phyloP scores from a whole-genome alignment of 2,888 invertebrate genomes.

The Lasioglossum calceatum region DNA sequence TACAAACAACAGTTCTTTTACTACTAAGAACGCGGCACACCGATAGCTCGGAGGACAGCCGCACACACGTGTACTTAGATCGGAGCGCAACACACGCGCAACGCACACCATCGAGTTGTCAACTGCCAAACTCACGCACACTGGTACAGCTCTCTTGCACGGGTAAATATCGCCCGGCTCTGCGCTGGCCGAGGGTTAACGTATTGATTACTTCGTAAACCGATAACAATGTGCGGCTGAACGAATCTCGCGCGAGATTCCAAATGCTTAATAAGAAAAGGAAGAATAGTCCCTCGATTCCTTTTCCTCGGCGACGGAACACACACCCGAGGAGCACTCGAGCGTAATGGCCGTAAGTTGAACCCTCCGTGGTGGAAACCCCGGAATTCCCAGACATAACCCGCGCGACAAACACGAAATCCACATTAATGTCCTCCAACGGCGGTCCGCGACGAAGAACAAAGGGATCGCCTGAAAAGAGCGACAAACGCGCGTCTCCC shows the following conservation, averaged over 20 bases:
- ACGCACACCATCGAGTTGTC: background rate
- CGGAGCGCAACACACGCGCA: too few species aligned
- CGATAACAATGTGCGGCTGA: background rate
- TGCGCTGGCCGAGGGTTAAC: too few species aligned
- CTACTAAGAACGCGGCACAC: too few species aligned
- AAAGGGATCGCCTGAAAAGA: constrained; percentile 46
- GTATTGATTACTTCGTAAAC: background rate
- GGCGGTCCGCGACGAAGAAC: constrained; percentile 24
- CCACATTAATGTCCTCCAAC: constrained; percentile 50
- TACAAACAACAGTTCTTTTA: too few species aligned
- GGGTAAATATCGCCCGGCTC: background rate
- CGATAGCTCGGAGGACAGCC: too few species aligned
- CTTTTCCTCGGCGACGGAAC: background rate
- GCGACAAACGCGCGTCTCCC: constrained; percentile 45
- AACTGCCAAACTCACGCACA: background rate
- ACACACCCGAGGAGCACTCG: background rate
- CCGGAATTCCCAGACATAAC: constrained; percentile 29
- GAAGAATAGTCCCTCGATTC: background rate
- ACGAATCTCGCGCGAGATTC: background rate
- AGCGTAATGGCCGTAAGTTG: constrained; percentile 43
- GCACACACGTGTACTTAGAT: too few species aligned
- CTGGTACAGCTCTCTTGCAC: background rate
- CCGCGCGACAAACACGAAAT: constrained; percentile 53
- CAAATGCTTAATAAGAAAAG: background rate
- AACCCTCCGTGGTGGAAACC: background rate